Percentiles rank a stretch among this genome's conserved stretches.
Conservation (phyloP, 2,888 invertebrate species). For the Sinhomidia bicolor region DNA sequence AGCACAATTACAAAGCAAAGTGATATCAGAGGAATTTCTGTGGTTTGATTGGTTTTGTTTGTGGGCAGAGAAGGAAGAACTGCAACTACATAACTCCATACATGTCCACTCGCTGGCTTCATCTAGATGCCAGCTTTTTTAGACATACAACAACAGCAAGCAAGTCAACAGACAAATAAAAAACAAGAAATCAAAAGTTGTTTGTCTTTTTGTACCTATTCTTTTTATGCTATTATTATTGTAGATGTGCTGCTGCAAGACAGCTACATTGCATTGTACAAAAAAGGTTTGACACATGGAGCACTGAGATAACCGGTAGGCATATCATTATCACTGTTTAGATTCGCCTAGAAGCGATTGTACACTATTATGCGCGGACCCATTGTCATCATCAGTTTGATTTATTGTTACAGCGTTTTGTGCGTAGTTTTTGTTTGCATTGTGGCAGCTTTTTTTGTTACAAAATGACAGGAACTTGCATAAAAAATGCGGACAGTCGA, state of each 20-base stretch:
- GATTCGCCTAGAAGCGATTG: not conserved
- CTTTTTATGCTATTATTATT: not conserved
- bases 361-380: not conserved
- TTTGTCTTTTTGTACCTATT: constrained; percentile 16
- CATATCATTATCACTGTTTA: constrained; percentile 22
- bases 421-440: not conserved
- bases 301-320: constrained; percentile 17
- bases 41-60: constrained; percentile 26
- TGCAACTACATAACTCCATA: not conserved
- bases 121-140: not conserved
- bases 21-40: not conserved
- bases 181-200: constrained; percentile 19
- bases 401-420: constrained; percentile 22
- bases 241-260: not conserved
- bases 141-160: not conserved
- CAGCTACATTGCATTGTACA: constrained; percentile 12
- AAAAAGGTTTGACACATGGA: constrained; percentile 27
- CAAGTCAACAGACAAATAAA: constrained; percentile 13
- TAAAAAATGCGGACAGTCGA: constrained; percentile 13
- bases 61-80: constrained; percentile 4
- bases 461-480: constrained; percentile 60
- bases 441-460: not conserved
- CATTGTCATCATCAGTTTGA: constrained; percentile 29
- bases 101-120: not conserved
- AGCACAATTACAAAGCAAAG: not conserved